Base-by-base conservation (phyloP, 2,113 vertebrate genomes). In the Aptenodytes patagonicus region DNA sequence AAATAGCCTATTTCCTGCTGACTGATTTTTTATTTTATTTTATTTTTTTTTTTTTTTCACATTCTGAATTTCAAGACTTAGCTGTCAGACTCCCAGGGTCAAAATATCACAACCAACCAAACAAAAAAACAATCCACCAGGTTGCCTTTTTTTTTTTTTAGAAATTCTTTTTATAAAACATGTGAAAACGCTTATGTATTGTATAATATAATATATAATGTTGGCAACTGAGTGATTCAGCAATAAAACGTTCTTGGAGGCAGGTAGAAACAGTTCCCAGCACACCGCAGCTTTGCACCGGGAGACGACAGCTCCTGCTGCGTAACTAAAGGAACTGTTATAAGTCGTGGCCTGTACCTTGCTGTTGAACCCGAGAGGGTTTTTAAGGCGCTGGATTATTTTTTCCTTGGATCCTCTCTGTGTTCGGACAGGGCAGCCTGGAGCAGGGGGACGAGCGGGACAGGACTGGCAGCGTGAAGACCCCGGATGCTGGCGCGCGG, bases 111-210 rank as follows among this genome's bases (percentile, higher is more conserved):
- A 93, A 80, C 70, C 88, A 69, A 87, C 26, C 69, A 68, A 91
- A 2, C 81, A 81, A 95, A 11, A 47, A 66, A 61, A 55, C 61
- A 69, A 88, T 36, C 88, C 93, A 98, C 97, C 97, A 96, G 95
- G 94, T 98, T 97, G 97, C 97, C 97, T 97, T 98, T 96, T 95
- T 97, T 96, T 96, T 36, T 93, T 80, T 9, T 54, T 44, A 91
- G 69, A 93, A 84, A 79, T 70, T 77, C 76, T 97, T 93, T 95
- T 79, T 96, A 75, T 89, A 72, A 82, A 87, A 76, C 0, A 2
- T 85, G 65, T 91, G 95, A 79, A 94, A 72, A 90, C 0, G 12
- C 83, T 75, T 94, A 51, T 36, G 22, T 95, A n/a, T 86, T 93
- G 73, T 94, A 78, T 89, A 40, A 60, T 93, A 19, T 79, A 46